These are phyloP conservation scores for Phortica magna DNA, from an alignment of 2,888 invertebrate genomes.

Conservation along the genomic window DNA sequence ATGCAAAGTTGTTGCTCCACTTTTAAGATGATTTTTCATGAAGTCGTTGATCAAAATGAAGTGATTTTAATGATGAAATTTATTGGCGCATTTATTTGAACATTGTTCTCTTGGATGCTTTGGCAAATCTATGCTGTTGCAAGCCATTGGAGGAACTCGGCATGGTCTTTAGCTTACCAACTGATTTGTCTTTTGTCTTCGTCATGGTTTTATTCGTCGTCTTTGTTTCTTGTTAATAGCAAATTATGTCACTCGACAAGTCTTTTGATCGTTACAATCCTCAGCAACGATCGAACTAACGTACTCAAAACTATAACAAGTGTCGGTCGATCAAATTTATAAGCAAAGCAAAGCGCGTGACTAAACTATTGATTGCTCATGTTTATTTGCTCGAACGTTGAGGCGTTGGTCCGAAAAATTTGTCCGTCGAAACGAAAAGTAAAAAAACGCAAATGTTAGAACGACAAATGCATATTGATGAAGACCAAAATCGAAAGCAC, in stretches of 20 bases:
- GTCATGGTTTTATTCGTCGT: too few species aligned
- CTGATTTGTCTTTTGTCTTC: too few species aligned
- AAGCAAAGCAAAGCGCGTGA: conserved; percentile 57
- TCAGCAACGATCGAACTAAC: neutral
- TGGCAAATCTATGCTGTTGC: neutral
- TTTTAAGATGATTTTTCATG: conserved; percentile 51
- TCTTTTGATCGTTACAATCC: conserved; percentile 5
- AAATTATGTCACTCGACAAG: conserved; percentile 31
- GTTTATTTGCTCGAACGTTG: conserved; percentile 40
- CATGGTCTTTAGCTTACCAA: too few species aligned
- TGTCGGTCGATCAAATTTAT: conserved; percentile 58
- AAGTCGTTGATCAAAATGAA: conserved; percentile 62
- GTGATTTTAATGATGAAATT: conserved; percentile 66
- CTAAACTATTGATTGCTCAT: conserved; percentile 50
- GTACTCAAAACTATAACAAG: conserved; percentile 22
- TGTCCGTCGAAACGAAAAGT: conserved; percentile 21
- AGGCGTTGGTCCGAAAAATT: conserved; percentile 56
- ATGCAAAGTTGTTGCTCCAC: conserved; percentile 30
- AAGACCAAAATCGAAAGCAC: conserved; percentile 24
- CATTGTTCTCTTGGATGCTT: conserved; percentile 41
- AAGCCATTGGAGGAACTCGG: too few species aligned
- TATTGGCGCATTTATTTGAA: conserved; percentile 61
- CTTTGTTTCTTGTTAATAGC: too few species aligned
- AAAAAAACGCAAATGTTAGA: conserved; percentile 51
- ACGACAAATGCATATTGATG: conserved; percentile 67